Evolutionary conservation across 2,888 invertebrate species (phyloP).

Genomic region (Sericinus montela): DNA sequence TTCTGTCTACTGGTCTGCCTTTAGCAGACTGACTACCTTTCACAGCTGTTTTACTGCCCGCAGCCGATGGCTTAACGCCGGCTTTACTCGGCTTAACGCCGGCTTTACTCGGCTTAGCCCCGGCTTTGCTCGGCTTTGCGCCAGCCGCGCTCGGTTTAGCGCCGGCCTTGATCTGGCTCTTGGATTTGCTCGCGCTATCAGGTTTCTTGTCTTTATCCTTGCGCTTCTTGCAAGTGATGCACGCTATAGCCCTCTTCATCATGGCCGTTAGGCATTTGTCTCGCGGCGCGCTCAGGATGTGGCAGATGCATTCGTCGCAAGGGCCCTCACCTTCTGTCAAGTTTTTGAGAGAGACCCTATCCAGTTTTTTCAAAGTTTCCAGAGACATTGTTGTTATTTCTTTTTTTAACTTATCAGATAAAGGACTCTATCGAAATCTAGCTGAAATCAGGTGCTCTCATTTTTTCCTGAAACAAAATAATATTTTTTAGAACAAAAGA

Average conservation of each 20-base stretch:
- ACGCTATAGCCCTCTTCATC: not conserved
- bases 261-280: not conserved
- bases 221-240: not conserved
- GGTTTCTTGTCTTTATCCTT: not conserved
- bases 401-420: not conserved
- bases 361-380: conserved; percentile 1
- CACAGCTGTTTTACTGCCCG: too few relatives aligned
- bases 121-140: not conserved
- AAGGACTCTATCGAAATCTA: not conserved
- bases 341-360: conserved; percentile 1
- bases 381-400: not conserved
- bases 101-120: not conserved
- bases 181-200: not conserved
- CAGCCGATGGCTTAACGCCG: too few relatives aligned
- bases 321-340: conserved; percentile 5
- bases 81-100: not conserved
- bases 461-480: not conserved
- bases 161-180: not conserved
- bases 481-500: not conserved
- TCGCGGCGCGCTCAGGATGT: not conserved
- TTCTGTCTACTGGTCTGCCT: too few relatives aligned
- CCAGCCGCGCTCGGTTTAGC: not conserved
- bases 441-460: not conserved
- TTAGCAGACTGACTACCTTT: too few relatives aligned
- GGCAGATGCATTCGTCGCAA: conserved; percentile 12